Base-by-base conservation (phyloP, 2,888 invertebrate species). In the Drosophila lacicola region DNA sequence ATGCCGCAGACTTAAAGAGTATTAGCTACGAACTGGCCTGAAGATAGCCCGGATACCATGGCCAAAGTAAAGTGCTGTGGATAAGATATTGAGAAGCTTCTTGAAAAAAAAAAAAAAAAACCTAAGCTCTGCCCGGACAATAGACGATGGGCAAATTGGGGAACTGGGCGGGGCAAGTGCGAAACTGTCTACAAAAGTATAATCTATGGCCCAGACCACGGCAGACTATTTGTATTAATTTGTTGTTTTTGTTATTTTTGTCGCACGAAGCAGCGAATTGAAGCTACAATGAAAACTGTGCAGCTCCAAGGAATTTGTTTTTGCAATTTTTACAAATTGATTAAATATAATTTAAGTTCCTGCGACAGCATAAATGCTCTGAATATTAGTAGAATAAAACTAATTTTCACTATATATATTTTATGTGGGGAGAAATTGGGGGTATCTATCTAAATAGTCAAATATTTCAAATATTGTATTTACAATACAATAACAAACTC, bases 171-270 rank as follows among this genome's bases (percentile, higher is more conserved):
- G 8, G 25, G 54, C 76, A 70, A 84, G 79, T 75, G 80, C 82
- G 69, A 86, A 80, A 69, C 84, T 88, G 89, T 83, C 82, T 70
- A 72, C 70, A 71, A 83, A 86, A 88, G 81, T 83, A 75, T 83
- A 86, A 83, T 83, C 83, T 83, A 83, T 86, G 70, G 82, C 72
- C 79, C 51, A 80, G 82, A 84, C 71, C 83, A 80, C 53, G 71
- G 86, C 88, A 82, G 88, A 77, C 87, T 87, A 89, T 83, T 83
- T 88, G 83, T 89, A 83, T 83, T 83, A 87, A 89, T 89, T 83
- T 88, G 14, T 34, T 58, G 41, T 55, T 73, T 60, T 54, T 65
- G 41, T 33, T 62, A 37, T 33, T 62, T 37, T 42, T 63, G 57
- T 47, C 39, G 50, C 34, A 53, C 46, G 61, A 58, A 21, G 51